phyloP scores from a whole-genome alignment of 2,113 vertebrate genomes.

The Pundamilia nyererei region DNA sequence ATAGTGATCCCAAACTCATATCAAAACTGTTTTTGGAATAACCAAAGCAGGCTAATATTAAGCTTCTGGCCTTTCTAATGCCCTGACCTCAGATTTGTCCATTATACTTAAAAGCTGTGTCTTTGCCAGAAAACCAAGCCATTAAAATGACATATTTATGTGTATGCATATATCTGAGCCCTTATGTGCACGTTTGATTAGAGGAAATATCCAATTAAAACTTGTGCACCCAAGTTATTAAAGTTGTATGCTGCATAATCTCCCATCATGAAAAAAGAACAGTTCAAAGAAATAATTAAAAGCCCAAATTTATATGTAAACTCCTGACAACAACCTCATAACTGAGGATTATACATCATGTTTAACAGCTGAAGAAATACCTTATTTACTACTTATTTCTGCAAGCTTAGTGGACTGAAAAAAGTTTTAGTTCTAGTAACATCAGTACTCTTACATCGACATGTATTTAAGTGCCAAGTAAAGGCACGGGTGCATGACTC shows the following conservation, averaged over 20 bases:
- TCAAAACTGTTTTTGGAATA: neutral
- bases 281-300: neutral
- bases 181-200: neutral
- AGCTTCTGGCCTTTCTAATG: neutral
- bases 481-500: constrained; percentile 2
- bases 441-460: neutral
- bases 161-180: neutral
- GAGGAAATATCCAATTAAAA: neutral
- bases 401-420: neutral
- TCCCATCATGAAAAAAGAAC: neutral
- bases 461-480: neutral
- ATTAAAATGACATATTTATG: neutral
- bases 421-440: neutral
- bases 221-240: neutral
- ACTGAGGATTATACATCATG: neutral
- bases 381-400: neutral
- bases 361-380: neutral
- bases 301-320: neutral
- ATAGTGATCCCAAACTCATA: neutral
- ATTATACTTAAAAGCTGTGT: neutral
- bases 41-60: neutral
- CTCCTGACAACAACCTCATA: neutral
- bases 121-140: neutral
- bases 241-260: neutral
- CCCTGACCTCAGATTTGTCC: neutral